Percentiles rank a stretch among this genome's conserved stretches.
Conservation (phyloP, 2,797 vertebrate species). For the Mycteria americana region DNA sequence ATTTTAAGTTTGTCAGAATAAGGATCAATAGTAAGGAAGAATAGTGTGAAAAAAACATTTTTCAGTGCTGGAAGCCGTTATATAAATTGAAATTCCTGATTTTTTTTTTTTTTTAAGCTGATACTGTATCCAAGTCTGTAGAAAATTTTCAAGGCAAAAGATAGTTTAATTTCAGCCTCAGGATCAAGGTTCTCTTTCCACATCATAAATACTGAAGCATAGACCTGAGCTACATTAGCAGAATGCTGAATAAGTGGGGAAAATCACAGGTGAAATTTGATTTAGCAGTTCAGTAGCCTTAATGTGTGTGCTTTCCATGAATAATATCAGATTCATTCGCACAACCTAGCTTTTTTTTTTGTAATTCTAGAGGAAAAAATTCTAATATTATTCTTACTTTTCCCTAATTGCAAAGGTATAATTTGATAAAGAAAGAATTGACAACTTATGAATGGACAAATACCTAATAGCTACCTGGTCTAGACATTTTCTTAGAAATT, state of each 20-base stretch:
- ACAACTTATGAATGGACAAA: background rate
- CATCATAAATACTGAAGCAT: background rate
- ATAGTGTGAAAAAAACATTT: background rate
- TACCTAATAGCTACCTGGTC: background rate
- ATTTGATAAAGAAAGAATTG: background rate
- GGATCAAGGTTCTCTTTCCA: background rate
- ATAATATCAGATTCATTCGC: background rate
- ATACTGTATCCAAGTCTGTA: background rate
- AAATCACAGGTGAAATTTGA: background rate
- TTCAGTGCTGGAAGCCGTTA: background rate
- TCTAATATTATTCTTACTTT: background rate
- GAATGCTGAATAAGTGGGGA: background rate
- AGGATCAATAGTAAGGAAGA: background rate
- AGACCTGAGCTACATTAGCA: background rate
- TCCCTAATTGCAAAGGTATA: background rate
- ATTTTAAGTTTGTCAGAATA: background rate
- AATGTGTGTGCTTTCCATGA: background rate
- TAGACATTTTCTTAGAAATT: background rate
- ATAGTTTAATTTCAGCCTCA: background rate
- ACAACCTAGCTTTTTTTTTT: background rate
- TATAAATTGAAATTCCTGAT: background rate
- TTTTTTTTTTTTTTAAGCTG: background rate
- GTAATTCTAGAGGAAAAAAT: background rate
- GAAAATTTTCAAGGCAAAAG: background rate
- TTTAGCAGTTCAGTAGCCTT: background rate